Evolutionary conservation across 2,888 invertebrate species (phyloP).

Genomic region (Germaria angustata): DNA sequence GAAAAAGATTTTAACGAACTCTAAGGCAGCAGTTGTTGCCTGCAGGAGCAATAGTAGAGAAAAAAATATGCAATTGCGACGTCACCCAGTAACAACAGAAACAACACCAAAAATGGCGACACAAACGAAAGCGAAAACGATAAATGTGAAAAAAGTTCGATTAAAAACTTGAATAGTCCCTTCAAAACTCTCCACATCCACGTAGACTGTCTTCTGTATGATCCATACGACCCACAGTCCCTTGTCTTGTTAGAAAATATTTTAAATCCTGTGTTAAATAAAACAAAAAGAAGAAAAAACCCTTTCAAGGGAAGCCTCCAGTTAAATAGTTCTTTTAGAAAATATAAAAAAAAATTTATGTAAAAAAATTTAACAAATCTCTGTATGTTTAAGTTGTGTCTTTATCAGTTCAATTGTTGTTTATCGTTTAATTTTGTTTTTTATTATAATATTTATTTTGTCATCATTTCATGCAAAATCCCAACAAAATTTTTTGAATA

Average conservation of each 20-base stretch:
- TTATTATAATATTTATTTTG: neutral
- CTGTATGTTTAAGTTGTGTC: too few species aligned
- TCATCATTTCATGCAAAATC: neutral
- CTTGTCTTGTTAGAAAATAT: neutral
- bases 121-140: conserved; percentile 34
- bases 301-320: conserved; percentile 29
- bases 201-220: neutral
- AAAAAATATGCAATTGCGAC: neutral
- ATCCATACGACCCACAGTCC: neutral
- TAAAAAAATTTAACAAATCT: too few species aligned
- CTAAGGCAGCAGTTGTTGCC: neutral
- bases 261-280: neutral
- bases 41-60: neutral
- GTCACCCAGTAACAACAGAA: neutral
- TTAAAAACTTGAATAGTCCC: conserved; percentile 39
- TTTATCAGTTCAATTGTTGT: neutral
- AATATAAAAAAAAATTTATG: neutral
- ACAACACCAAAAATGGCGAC: neutral
- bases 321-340: conserved; percentile 34
- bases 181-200: neutral
- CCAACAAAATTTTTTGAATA: neutral
- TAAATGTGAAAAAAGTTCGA: conserved; percentile 60
- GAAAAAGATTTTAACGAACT: conserved; percentile 68
- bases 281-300: neutral
- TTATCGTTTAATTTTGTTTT: neutral